These are phyloP conservation scores for Erannis defoliaria DNA, from an alignment of 2,888 invertebrate genomes.

Conservation along the genomic window DNA sequence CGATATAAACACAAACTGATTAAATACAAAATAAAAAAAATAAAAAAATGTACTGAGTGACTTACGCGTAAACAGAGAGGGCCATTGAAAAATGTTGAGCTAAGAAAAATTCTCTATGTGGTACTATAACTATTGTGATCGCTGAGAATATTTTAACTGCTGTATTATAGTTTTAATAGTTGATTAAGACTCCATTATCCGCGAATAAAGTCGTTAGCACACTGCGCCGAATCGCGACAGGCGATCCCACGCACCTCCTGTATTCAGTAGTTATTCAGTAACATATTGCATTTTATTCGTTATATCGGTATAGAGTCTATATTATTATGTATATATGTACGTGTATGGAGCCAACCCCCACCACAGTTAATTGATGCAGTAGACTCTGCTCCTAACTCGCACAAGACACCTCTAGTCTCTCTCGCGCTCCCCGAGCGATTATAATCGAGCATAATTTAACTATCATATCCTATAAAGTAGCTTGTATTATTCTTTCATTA, in stretches of 20 bases:
- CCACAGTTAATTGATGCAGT: conserved; percentile 85
- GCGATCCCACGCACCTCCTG: conserved; percentile 45
- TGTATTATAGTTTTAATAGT: conserved; percentile 81
- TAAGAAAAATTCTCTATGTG: conserved; percentile 86
- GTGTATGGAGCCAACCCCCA: conserved; percentile 72
- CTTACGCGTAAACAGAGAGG: conserved; percentile 86
- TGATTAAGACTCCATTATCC: conserved; percentile 66
- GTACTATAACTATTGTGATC: conserved; percentile 84
- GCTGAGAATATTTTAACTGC: conserved; percentile 85
- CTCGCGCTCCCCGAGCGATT: conserved; percentile 74
- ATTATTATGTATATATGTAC: conserved; percentile 58
- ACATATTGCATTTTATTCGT: conserved; percentile 68
- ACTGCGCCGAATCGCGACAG: conserved; percentile 12
- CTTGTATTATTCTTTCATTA: conserved; percentile 86
- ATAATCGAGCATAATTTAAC: conserved; percentile 84
- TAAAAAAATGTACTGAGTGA: conserved; percentile 84
- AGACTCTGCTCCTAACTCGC: conserved; percentile 79
- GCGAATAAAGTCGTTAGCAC: conserved; percentile 16
- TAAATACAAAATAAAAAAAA: conserved; percentile 67
- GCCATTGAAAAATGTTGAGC: conserved; percentile 86
- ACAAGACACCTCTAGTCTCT: conserved; percentile 83
- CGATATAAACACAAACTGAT: conserved; percentile 82
- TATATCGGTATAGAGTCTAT: conserved; percentile 61
- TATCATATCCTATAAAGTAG: conserved; percentile 83
- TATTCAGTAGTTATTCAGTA: conserved; percentile 58